phyloP scores from a whole-genome alignment of 2,797 vertebrate genomes.

The Sparus aurata region DNA sequence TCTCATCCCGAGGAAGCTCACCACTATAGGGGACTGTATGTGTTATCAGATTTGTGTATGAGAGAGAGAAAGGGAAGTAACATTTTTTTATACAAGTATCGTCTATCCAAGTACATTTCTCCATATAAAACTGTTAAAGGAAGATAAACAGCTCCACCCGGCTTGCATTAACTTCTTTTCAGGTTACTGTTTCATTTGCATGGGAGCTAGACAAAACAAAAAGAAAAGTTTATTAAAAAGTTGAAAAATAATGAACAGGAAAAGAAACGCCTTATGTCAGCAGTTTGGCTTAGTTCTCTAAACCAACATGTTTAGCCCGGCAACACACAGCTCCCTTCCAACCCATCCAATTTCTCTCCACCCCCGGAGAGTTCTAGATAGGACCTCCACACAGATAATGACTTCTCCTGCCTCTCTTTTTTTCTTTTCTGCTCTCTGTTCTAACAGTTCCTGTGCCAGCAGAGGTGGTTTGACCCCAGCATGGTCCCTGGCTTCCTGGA shows the following conservation, averaged over 20 bases:
- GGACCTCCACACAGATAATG: slow-evolving; percentile 76
- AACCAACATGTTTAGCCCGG: slow-evolving; percentile 40
- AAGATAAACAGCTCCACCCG: background rate
- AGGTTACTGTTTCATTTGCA: background rate
- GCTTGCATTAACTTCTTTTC: background rate
- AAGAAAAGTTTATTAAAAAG: slow-evolving; percentile 29
- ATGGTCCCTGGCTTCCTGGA: slow-evolving; percentile 60
- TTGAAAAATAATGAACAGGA: slow-evolving; percentile 31
- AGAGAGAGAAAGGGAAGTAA: no score
- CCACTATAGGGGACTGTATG: slow-evolving; percentile 16
- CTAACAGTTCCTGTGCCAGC: slow-evolving; percentile 52
- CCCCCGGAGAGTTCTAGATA: slow-evolving; percentile 39
- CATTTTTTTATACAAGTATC: background rate
- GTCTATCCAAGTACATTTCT: background rate
- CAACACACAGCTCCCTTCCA: slow-evolving; percentile 22
- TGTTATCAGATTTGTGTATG: slow-evolving; percentile 18
- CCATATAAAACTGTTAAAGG: background rate
- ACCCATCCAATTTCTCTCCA: slow-evolving; percentile 13
- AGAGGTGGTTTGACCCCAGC: slow-evolving; percentile 65
- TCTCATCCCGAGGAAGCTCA: slow-evolving; percentile 24
- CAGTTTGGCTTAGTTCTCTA: slow-evolving; percentile 32
- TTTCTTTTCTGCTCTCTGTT: slow-evolving; percentile 47
- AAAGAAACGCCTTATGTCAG: slow-evolving; percentile 36
- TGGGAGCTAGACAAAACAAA: background rate
- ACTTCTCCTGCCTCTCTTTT: slow-evolving; percentile 70